phyloP scores from a whole-genome alignment of 2,888 invertebrate species.

The Cataglyphis rosenhaueri region DNA sequence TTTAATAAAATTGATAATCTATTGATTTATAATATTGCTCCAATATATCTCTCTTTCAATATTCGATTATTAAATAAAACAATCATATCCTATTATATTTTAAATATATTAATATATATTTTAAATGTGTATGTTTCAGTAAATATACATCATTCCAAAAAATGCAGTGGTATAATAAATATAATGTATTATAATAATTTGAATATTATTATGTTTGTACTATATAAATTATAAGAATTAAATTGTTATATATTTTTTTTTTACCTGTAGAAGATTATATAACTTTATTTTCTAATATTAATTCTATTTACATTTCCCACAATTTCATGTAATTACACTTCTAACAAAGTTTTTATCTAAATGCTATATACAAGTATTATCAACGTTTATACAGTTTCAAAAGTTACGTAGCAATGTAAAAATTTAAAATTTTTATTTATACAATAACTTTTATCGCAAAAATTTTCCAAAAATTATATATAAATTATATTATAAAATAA shows the following conservation, averaged over 20 bases:
- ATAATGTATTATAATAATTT: conserved; percentile 6
- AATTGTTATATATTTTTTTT: not conserved
- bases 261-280: not conserved
- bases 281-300: not conserved
- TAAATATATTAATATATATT: conserved; percentile 6
- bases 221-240: not conserved
- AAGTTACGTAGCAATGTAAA: not conserved
- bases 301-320: not conserved
- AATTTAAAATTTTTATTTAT: not conserved
- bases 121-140: conserved; percentile 23
- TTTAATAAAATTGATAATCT: not conserved
- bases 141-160: not conserved
- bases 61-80: not conserved
- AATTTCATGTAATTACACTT: not conserved
- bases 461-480: not conserved
- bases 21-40: not conserved
- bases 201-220: conserved; percentile 11
- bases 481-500: not conserved
- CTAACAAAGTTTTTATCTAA: not conserved
- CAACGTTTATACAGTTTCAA: not conserved
- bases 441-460: not conserved
- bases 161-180: not conserved
- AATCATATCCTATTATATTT: not conserved
- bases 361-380: not conserved
- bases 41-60: not conserved